phyloP scores from a whole-genome alignment of 2,888 invertebrate genomes.

The Cataglyphis cursor region DNA sequence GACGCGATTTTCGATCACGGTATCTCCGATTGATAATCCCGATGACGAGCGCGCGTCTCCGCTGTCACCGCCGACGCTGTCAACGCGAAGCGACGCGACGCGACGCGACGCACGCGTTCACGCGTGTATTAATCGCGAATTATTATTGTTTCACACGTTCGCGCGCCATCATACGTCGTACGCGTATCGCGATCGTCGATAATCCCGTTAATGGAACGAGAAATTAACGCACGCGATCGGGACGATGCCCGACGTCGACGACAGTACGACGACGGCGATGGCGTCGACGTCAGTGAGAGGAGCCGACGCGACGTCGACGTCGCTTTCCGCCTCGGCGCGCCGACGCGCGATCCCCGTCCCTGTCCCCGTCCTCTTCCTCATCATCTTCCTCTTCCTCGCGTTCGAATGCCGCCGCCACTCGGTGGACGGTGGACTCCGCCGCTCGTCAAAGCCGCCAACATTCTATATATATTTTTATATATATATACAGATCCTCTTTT shows the following conservation, averaged over 20 bases:
- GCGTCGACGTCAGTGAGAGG: constrained; percentile 45
- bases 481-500: background rate
- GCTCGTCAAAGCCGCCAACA: background rate
- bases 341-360: constrained; percentile 64
- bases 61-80: background rate
- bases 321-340: constrained; percentile 60
- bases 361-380: background rate
- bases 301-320: constrained; percentile 53
- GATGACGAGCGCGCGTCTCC: background rate
- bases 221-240: background rate
- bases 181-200: background rate
- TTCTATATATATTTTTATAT: no score
- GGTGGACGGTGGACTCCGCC: constrained; percentile 53
- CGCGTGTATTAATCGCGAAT: background rate
- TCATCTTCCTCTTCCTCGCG: constrained; percentile 36
- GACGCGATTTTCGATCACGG: background rate
- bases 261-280: constrained; percentile 12
- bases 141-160: background rate
- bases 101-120: no score
- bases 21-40: background rate
- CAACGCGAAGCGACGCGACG: background rate
- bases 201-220: constrained; percentile 5
- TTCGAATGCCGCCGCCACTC: constrained; percentile 36
- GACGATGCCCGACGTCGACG: constrained; percentile 29
- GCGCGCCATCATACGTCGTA: background rate